These are phyloP conservation scores for Apomyelois bistriatella DNA, from an alignment of 2,888 invertebrate genomes.

Conservation along the genomic window DNA sequence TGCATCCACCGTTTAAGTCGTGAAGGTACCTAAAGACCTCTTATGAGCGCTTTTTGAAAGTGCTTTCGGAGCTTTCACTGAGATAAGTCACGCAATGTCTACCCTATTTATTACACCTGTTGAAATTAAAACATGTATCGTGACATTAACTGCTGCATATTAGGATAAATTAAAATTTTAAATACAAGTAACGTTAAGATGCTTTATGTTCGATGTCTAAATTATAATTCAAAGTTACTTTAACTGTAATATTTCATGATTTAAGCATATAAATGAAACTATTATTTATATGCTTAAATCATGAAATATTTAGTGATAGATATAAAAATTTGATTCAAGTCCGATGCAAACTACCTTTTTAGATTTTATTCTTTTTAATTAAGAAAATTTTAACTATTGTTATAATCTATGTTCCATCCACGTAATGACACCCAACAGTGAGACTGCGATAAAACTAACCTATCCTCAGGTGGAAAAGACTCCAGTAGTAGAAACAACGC, in stretches of 20 bases:
- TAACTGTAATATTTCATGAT: too few relatives aligned
- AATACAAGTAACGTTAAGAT: background rate
- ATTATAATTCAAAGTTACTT: background rate
- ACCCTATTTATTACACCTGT: conserved; percentile 38
- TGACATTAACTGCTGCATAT: conserved; percentile 3
- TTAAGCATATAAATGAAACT: too few relatives aligned
- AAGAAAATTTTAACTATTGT: too few relatives aligned
- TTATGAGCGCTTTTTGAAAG: conserved; percentile 55
- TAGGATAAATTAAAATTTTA: conserved; percentile 10
- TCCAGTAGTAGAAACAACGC: background rate
- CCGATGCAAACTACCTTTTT: too few relatives aligned
- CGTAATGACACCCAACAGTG: too few relatives aligned
- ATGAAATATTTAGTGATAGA: too few relatives aligned
- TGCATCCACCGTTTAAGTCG: conserved; percentile 32
- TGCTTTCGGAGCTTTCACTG: conserved; percentile 64
- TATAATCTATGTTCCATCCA: too few relatives aligned
- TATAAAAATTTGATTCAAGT: too few relatives aligned
- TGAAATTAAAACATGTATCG: conserved; percentile 20
- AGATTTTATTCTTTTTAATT: too few relatives aligned
- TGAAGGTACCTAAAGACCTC: conserved; percentile 41
- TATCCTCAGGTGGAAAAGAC: too few relatives aligned
- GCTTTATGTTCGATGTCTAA: conserved; percentile 1
- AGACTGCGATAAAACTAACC: too few relatives aligned
- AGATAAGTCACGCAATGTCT: conserved; percentile 57
- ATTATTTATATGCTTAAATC: too few relatives aligned